These are phyloP conservation scores for Lissonota sp. DNA, from an alignment of 2,888 invertebrate species.

Conservation along the genomic window DNA sequence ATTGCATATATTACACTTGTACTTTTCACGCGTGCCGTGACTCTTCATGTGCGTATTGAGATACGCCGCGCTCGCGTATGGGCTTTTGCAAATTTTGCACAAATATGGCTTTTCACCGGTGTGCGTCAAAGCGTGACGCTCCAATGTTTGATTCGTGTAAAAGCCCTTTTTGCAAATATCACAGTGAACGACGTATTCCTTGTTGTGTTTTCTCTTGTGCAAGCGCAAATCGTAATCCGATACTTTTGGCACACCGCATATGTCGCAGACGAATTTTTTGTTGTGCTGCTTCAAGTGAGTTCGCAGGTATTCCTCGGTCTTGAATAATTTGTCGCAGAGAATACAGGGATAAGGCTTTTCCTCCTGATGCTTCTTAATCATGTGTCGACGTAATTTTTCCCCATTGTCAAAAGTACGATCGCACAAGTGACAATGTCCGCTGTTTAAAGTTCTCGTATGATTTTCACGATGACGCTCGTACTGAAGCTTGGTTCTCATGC, in stretches of 20 bases:
- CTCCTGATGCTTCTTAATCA: slow-evolving; percentile 85
- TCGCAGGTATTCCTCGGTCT: slow-evolving; percentile 84
- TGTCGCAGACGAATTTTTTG: slow-evolving; percentile 77
- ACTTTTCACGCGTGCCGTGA: slow-evolving; percentile 78
- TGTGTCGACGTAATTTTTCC: slow-evolving; percentile 84
- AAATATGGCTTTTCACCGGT: slow-evolving; percentile 83
- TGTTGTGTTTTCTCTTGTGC: slow-evolving; percentile 85
- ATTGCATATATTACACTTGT: slow-evolving; percentile 82
- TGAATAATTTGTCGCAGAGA: slow-evolving; percentile 85
- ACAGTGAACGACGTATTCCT: slow-evolving; percentile 85
- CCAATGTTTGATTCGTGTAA: slow-evolving; percentile 84
- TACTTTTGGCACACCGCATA: slow-evolving; percentile 77
- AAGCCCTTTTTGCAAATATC: slow-evolving; percentile 85
- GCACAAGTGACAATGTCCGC: slow-evolving; percentile 83
- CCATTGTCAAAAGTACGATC: slow-evolving; percentile 85
- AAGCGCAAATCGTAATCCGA: slow-evolving; percentile 79
- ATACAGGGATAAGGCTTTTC: slow-evolving; percentile 85
- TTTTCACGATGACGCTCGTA: slow-evolving; percentile 70
- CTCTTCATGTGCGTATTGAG: slow-evolving; percentile 86
- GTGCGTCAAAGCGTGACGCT: slow-evolving; percentile 84
- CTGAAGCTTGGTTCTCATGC: slow-evolving; percentile 67
- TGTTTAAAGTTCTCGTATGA: slow-evolving; percentile 66
- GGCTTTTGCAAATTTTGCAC: slow-evolving; percentile 84
- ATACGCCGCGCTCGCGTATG: slow-evolving; percentile 85
- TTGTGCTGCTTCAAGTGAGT: slow-evolving; percentile 86